These are phyloP conservation scores for Athalia cordata DNA, from an alignment of 2,888 invertebrate species.

Conservation along the genomic window DNA sequence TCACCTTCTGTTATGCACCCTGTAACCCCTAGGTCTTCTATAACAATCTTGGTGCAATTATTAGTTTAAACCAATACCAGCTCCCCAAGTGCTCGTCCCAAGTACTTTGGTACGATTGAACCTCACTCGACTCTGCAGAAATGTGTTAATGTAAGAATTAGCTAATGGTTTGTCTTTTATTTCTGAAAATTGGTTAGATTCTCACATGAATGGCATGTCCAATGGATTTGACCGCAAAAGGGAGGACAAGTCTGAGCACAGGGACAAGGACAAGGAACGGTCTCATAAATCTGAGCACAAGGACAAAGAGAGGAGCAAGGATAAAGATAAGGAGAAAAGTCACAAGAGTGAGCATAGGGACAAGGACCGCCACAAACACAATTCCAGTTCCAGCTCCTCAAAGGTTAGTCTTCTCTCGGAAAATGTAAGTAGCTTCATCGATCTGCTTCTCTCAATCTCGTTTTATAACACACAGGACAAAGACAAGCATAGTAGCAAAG, in stretches of 20 bases:
- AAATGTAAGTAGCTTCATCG: background rate
- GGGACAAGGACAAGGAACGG: conserved; percentile 74
- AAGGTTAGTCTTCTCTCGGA: conserved; percentile 48
- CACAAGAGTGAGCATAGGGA: conserved; percentile 77
- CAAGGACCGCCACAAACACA: conserved; percentile 78
- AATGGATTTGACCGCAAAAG: conserved; percentile 82
- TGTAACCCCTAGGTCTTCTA: too few species aligned
- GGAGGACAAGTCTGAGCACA: conserved; percentile 77
- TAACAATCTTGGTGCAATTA: too few species aligned
- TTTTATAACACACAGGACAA: conserved; percentile 63
- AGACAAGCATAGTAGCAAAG: conserved; percentile 75
- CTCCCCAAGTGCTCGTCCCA: too few species aligned
- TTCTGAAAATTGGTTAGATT: conserved; percentile 58
- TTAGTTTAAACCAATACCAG: too few species aligned
- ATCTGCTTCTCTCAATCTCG: background rate
- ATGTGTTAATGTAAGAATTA: background rate
- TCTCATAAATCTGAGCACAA: conserved; percentile 73
- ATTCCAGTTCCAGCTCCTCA: conserved; percentile 67
- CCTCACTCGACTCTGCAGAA: too few species aligned
- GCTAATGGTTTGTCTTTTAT: background rate
- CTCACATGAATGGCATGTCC: conserved; percentile 86
- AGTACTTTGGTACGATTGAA: too few species aligned
- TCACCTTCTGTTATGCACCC: too few species aligned
- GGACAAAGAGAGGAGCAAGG: conserved; percentile 72
- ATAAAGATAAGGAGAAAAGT: conserved; percentile 72